Conservation (phyloP, 2,797 vertebrate genomes). For the Gouania willdenowi region DNA sequence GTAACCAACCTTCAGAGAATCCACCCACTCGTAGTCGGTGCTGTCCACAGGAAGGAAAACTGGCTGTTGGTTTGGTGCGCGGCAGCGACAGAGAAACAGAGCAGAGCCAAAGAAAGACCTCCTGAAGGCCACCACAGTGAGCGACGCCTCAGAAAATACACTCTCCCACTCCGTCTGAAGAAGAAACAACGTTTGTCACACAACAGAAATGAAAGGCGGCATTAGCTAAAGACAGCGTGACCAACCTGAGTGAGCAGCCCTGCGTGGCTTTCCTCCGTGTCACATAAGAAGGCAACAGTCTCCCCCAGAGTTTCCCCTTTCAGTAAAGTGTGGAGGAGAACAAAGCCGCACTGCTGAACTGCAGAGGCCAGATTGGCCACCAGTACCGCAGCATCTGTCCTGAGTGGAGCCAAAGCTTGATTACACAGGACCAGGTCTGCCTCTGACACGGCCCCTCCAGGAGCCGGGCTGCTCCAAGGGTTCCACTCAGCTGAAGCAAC, state of each 20-base stretch:
- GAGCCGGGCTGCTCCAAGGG: slow-evolving; percentile 64
- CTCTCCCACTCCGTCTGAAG: slow-evolving; percentile 85
- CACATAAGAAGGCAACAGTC: slow-evolving; percentile 79
- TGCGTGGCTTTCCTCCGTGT: slow-evolving; percentile 51
- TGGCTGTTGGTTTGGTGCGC: slow-evolving; percentile 48
- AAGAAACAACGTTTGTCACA: too few relatives aligned
- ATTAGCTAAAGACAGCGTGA: too few relatives aligned
- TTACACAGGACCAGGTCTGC: slow-evolving; percentile 88
- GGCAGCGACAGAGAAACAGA: slow-evolving; percentile 84
- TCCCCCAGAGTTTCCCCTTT: slow-evolving; percentile 84
- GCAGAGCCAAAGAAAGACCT: slow-evolving; percentile 87
- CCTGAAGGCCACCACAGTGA: slow-evolving; percentile 80
- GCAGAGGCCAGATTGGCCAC: slow-evolving; percentile 80
- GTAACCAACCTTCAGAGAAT: slow-evolving; percentile 87
- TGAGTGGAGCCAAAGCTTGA: slow-evolving; percentile 63
- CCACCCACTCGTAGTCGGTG: slow-evolving; percentile 85
- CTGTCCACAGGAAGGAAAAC: slow-evolving; percentile 80
- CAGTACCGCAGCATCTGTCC: slow-evolving; percentile 39
- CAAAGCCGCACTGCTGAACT: slow-evolving; percentile 83
- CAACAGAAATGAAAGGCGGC: too few relatives aligned
- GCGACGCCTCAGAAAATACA: slow-evolving; percentile 69
- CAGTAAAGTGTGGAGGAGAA: slow-evolving; percentile 87
- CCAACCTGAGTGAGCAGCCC: slow-evolving; percentile 86
- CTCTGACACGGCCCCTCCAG: slow-evolving; percentile 45
- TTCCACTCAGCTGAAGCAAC: slow-evolving; percentile 81